Base-by-base conservation (phyloP, 1,140 invertebrate species). In the Heliconius himera region DNA sequence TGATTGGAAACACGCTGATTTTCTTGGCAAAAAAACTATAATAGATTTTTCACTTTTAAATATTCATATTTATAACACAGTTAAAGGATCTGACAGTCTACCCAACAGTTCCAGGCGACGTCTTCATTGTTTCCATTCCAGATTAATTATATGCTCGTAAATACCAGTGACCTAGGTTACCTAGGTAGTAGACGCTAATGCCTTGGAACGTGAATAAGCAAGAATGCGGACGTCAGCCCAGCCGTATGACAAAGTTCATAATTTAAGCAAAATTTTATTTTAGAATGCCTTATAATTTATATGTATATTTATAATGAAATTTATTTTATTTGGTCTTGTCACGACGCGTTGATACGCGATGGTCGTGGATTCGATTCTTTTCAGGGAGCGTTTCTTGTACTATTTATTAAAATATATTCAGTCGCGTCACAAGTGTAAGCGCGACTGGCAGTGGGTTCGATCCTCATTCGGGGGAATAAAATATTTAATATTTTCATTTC, bases 241-340 rank as follows among this genome's bases (percentile, higher is more conserved):
- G 70, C 41, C 75, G 22, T 41, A 73, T 73, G 26, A 73, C 72
- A 49, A 73, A 73, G 41, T 49, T 49, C n/a, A 22, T 29, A 72
- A 66, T 66, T 66, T 18, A 29, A 66, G 1, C 11, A 66, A n/a
- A 66, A 29, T 66, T 13, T 66, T 3, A 66, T 11, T 66, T 26
- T 66, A 29, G 9, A 11, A 16, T 22, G 9, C 4, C 22, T 16
- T 13, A 29, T 66, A 2, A 16, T 16, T 16, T 46, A 46, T 46
- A 46, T 46, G 41, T 41, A 41, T 51, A 51, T 20, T 8, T 51
- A 1, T 20, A 51, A 20, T 51, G 8, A 20, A 20, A 8, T 20
- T 51, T 46, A 16, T 46, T 16, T 46, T 46, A 4, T 46, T 46
- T 3, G 6, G 33, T 5, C 6, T 36, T 36, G 33, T 8, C 0